Conservation (phyloP, 2,888 invertebrate species). For the Auanema freiburgensis region DNA sequence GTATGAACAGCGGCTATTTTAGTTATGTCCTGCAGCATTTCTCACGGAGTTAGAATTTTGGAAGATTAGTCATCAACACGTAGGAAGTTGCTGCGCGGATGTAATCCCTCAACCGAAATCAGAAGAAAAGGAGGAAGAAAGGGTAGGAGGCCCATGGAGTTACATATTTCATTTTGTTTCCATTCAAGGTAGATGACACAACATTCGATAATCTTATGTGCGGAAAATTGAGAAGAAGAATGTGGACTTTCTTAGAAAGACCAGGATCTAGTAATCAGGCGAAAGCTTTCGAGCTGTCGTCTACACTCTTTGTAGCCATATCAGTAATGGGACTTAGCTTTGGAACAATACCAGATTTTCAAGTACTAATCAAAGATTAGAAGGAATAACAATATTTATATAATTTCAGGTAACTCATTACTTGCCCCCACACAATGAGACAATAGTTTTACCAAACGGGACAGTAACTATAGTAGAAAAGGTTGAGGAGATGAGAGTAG, state of each 20-base stretch:
- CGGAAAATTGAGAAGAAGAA: constrained; percentile 58
- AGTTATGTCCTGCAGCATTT: constrained; percentile 60
- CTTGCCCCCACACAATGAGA: constrained; percentile 59
- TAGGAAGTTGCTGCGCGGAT: constrained; percentile 61
- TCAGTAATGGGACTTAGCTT: constrained; percentile 63
- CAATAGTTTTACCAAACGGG: constrained; percentile 57
- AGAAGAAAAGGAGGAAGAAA: constrained; percentile 59
- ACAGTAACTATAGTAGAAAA: constrained; percentile 52
- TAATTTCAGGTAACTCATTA: constrained; percentile 51
- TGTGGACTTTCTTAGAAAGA: constrained; percentile 63
- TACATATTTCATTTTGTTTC: background rate
- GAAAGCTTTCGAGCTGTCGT: constrained; percentile 61
- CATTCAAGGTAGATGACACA: constrained; percentile 56
- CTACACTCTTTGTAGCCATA: constrained; percentile 61
- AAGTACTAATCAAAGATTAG: constrained; percentile 30
- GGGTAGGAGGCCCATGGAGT: constrained; percentile 25
- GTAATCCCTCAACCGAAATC: constrained; percentile 52
- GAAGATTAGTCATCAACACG: constrained; percentile 56
- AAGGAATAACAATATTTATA: background rate
- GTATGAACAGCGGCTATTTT: constrained; percentile 5
- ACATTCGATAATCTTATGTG: constrained; percentile 62
- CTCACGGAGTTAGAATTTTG: constrained; percentile 62
- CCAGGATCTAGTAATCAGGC: constrained; percentile 51
- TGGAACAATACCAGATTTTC: constrained; percentile 64
- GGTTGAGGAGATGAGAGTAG: constrained; percentile 59